Evolutionary conservation across 2,888 invertebrate species (phyloP).

Genomic region (Lottia scabra): DNA sequence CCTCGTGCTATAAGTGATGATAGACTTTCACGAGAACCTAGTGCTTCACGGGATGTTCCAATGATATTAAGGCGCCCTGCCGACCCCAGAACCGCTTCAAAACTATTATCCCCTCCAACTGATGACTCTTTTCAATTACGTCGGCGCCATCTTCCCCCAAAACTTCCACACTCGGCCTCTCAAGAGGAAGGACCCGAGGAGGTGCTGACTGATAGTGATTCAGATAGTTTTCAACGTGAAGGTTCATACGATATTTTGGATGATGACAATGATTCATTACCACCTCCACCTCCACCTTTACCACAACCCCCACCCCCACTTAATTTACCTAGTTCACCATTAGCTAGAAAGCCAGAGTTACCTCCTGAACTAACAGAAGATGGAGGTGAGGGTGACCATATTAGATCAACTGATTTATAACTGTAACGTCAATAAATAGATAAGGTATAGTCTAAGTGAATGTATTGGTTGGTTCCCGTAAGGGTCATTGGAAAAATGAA

Average conservation of each 20-base stretch:
- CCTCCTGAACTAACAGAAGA: constrained; percentile 4
- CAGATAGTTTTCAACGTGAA: constrained; percentile 38
- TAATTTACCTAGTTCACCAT: not conserved
- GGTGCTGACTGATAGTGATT: constrained; percentile 35
- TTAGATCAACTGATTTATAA: constrained; percentile 5
- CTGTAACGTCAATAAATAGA: not conserved
- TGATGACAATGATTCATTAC: constrained; percentile 19
- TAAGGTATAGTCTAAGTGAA: no score
- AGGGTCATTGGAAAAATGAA: no score
- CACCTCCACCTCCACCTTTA: constrained; percentile 19
- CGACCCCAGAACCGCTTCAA: not conserved
- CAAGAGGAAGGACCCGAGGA: constrained; percentile 30
- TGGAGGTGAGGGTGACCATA: constrained; percentile 9
- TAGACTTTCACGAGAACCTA: constrained; percentile 21
- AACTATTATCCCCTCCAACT: constrained; percentile 9
- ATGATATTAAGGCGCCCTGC: not conserved
- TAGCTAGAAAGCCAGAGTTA: not conserved
- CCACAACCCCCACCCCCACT: constrained; percentile 20
- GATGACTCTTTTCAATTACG: constrained; percentile 3
- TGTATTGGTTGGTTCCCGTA: no score
- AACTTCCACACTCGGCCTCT: constrained; percentile 8
- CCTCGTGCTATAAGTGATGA: constrained; percentile 32
- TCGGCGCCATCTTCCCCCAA: not conserved
- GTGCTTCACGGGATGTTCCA: not conserved
- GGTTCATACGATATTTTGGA: constrained; percentile 47